These are phyloP conservation scores for Notothenia rossii DNA, from an alignment of 2,113 vertebrate genomes.

Conservation along the genomic window DNA sequence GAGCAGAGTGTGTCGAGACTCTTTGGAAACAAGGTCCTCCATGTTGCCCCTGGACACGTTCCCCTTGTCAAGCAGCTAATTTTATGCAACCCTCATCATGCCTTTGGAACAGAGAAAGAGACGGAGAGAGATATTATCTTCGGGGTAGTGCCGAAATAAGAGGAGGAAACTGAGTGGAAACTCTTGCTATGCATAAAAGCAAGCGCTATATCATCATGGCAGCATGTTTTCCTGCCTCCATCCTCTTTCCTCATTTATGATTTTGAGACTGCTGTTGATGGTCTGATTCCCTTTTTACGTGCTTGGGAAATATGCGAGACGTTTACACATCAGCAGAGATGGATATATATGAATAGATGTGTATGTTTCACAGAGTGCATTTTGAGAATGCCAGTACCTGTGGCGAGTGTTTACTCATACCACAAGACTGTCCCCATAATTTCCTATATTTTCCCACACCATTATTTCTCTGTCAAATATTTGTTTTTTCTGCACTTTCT, in stretches of 20 bases:
- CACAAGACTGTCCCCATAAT: constrained; percentile 15
- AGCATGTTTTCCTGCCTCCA: constrained; percentile 53
- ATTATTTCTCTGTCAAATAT: constrained; percentile 41
- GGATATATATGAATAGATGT: not conserved
- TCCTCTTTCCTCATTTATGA: constrained; percentile 54
- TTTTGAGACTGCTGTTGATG: constrained; percentile 47
- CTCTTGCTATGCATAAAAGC: constrained; percentile 63
- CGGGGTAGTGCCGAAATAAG: constrained; percentile 64
- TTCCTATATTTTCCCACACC: constrained; percentile 31
- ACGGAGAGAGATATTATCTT: constrained; percentile 72
- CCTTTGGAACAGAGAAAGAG: constrained; percentile 66
- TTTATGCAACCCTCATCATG: constrained; percentile 78
- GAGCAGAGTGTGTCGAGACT: constrained; percentile 69
- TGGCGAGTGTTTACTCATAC: constrained; percentile 40
- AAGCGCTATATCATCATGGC: constrained; percentile 57
- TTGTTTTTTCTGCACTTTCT: constrained; percentile 11
- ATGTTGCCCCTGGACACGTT: constrained; percentile 75
- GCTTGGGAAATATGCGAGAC: constrained; percentile 16
- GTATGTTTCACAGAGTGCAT: constrained; percentile 7
- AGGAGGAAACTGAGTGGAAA: constrained; percentile 77
- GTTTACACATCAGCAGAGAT: constrained; percentile 14
- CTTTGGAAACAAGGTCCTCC: constrained; percentile 77
- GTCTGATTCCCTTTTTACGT: constrained; percentile 35
- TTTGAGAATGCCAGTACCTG: constrained; percentile 27
- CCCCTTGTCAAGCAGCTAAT: constrained; percentile 76